phyloP scores from a whole-genome alignment of 2,888 invertebrate species.

The Epirrita christyi region DNA sequence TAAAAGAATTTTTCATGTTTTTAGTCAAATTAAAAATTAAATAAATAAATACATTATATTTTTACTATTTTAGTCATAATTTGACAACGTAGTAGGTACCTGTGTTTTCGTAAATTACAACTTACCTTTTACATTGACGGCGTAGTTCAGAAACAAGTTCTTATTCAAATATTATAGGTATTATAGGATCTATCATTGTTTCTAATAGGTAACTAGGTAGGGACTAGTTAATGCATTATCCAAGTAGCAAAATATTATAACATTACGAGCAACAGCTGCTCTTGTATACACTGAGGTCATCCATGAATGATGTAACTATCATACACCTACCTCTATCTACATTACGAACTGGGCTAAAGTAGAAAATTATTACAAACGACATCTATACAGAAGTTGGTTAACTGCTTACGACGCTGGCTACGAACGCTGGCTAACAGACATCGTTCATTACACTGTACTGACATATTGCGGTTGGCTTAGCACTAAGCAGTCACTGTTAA shows the following conservation, averaged over 20 bases:
- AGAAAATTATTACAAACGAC: conserved; percentile 17
- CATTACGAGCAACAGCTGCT: conserved; percentile 10
- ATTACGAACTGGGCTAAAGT: not conserved
- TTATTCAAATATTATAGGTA: too few species aligned
- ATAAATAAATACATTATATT: not conserved
- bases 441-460: too few species aligned
- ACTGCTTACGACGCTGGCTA: conserved; percentile 11
- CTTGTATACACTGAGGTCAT: conserved; percentile 21
- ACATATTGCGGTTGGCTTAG: too few species aligned
- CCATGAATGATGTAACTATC: conserved; percentile 10
- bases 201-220: too few species aligned
- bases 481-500: not conserved
- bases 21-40: too few species aligned
- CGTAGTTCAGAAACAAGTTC: too few species aligned
- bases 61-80: not conserved
- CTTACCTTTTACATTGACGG: too few species aligned
- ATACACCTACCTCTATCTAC: conserved; percentile 11
- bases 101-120: too few species aligned
- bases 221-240: not conserved
- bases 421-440: conserved; percentile 5
- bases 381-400: conserved; percentile 27
- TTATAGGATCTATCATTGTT: too few species aligned
- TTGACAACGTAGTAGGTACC: too few species aligned
- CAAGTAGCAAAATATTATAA: not conserved
- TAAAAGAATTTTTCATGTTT: too few species aligned